Conservation (phyloP, 2,797 vertebrate species). For the Tachyglossus aculeatus region DNA sequence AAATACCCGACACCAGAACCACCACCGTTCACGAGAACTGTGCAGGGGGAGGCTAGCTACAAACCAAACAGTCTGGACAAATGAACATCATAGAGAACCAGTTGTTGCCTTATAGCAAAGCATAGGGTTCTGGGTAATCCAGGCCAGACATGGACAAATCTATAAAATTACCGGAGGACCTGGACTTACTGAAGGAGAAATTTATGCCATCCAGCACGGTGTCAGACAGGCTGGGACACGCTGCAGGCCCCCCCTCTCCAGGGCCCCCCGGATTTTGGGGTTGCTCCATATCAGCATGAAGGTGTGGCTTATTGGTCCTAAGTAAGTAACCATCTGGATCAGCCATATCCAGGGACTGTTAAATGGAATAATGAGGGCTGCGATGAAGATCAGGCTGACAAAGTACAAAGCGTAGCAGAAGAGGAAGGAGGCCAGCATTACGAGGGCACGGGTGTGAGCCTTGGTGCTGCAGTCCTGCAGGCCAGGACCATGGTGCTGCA, state of each 20-base stretch:
- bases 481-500: neutral
- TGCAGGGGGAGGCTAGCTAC: no score
- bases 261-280: constrained; percentile 8
- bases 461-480: constrained; percentile 16
- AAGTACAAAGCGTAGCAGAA: constrained; percentile 46
- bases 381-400: constrained; percentile 30
- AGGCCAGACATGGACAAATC: no score
- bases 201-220: no score
- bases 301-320: neutral
- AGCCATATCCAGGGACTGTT: neutral
- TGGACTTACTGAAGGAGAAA: no score
- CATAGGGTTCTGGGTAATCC: no score
- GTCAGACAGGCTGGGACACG: no score
- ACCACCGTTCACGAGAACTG: no score
- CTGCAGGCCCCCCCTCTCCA: neutral
- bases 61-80: no score
- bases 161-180: no score
- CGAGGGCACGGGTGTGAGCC: constrained; percentile 30
- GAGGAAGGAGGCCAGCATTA: constrained; percentile 29
- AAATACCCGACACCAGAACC: no score
- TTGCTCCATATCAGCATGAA: constrained; percentile 2
- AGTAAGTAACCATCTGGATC: neutral
- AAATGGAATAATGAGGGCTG: constrained; percentile 25
- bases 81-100: no score
- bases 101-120: no score